Percentiles rank a stretch among this genome's conserved stretches.
Evolutionary conservation across 2,888 invertebrate genomes (phyloP).

Genomic region (Sarcophaga variegata): DNA sequence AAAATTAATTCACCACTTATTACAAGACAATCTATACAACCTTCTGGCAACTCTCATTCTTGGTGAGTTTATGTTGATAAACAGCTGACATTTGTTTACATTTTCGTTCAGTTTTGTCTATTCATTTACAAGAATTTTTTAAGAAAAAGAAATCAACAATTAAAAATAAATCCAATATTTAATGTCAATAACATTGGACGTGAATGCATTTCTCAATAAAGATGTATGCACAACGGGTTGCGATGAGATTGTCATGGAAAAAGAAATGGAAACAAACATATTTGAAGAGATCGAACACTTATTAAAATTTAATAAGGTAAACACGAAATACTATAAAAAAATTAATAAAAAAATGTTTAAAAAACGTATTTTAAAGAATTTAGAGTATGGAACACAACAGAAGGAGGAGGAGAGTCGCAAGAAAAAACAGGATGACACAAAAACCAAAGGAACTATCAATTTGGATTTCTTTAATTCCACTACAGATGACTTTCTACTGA

Average conservation of each 20-base stretch:
- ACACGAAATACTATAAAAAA: background rate
- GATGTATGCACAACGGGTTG: conserved; percentile 57
- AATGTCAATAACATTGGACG: conserved; percentile 70
- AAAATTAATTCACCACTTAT: background rate
- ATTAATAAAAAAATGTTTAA: background rate
- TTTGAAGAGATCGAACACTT: conserved; percentile 72
- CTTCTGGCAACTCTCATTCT: background rate
- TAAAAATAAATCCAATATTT: conserved; percentile 6
- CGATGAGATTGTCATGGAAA: conserved; percentile 63
- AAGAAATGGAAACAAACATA: conserved; percentile 69
- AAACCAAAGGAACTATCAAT: conserved; percentile 27
- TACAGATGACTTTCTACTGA: conserved; percentile 61
- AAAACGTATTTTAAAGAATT: conserved; percentile 42
- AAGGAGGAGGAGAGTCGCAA: conserved; percentile 40
- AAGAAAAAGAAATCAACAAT: conserved; percentile 10
- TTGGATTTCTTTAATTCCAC: conserved; percentile 60
- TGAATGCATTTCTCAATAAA: conserved; percentile 69
- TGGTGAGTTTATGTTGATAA: background rate
- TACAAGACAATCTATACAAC: background rate
- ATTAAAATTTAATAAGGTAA: conserved; percentile 70
- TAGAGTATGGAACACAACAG: conserved; percentile 48
- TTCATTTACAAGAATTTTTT: conserved; percentile 46
- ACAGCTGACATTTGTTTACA: conserved; percentile 57
- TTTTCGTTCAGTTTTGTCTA: conserved; percentile 24
- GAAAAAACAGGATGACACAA: conserved; percentile 45